Conservation (phyloP, 30 jellyfish, hydroid and myxozoan species). For the Mastigias papua region DNA sequence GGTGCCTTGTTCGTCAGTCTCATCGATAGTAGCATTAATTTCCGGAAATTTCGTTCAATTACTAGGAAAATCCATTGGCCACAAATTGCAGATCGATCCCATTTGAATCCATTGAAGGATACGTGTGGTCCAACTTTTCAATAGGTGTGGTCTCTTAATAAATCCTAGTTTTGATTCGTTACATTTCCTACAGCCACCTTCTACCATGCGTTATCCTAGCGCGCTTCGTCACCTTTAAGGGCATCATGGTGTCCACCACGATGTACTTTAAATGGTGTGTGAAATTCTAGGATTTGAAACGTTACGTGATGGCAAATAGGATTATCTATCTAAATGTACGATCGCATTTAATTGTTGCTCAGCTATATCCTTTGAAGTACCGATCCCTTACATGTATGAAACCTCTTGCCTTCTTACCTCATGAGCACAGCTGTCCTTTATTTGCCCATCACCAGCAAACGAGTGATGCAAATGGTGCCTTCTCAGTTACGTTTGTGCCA, state of each 20-base stretch:
- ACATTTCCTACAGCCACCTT: background rate
- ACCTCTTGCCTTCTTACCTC: no score
- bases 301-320: background rate
- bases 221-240: background rate
- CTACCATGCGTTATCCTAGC: background rate
- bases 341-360: background rate
- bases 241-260: constrained; percentile 6
- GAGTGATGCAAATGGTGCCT: no score
- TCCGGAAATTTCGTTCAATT: constrained; percentile 14
- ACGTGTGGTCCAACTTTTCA: constrained; percentile 2
- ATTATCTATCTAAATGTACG: background rate
- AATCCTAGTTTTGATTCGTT: background rate
- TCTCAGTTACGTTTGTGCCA: no score
- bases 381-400: no score
- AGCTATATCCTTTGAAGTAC: background rate
- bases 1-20: no score
- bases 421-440: no score
- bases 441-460: no score
- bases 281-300: constrained; percentile 8
- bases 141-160: constrained; percentile 6
- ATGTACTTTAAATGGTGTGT: background rate
- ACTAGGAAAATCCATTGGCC: constrained; percentile 1
- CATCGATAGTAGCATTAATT: background rate
- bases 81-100: background rate
- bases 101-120: background rate